A percentile compares a stretch with the other conserved stretches of the same genome.
These are phyloP conservation scores for Cyanistes caeruleus DNA, from an alignment of 2,113 vertebrate species.

Conservation along the genomic window DNA sequence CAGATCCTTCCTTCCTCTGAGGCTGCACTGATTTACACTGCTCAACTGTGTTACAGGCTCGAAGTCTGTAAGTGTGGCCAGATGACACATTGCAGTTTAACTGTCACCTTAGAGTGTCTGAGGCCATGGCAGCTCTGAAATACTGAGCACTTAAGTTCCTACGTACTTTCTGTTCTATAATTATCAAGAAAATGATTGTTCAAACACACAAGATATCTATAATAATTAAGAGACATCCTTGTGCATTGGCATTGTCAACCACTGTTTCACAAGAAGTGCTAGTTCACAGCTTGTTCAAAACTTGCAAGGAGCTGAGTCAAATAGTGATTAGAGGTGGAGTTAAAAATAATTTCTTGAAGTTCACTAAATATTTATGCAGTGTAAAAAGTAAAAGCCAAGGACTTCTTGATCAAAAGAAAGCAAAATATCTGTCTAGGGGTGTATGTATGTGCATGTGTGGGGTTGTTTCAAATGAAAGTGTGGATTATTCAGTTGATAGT, in stretches of 20 bases:
- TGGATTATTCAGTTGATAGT: not conserved
- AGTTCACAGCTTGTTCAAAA: not conserved
- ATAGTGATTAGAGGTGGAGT: not conserved
- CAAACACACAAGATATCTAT: not conserved
- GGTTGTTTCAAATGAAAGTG: not conserved
- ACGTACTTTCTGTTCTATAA: not conserved
- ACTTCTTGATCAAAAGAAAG: conserved; percentile 2
- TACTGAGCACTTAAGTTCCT: not conserved
- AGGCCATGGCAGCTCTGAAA: not conserved
- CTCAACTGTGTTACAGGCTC: not conserved
- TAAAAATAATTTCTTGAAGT: conserved; percentile 30
- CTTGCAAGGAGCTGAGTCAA: not conserved
- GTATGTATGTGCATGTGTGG: accelerated
- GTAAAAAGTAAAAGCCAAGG: conserved; percentile 4
- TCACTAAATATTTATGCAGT: conserved; percentile 30
- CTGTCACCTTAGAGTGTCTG: not conserved
- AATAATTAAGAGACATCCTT: not conserved
- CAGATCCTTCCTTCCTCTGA: not conserved
- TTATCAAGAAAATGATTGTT: not conserved
- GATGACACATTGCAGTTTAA: not conserved
- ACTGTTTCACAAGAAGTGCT: not conserved
- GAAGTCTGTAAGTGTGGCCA: not conserved
- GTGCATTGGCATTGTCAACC: not conserved
- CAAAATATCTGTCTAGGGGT: not conserved
- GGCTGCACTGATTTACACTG: not conserved